Evolutionary conservation across 2,797 vertebrate genomes (phyloP).

Genomic region (Acanthopagrus latus): DNA sequence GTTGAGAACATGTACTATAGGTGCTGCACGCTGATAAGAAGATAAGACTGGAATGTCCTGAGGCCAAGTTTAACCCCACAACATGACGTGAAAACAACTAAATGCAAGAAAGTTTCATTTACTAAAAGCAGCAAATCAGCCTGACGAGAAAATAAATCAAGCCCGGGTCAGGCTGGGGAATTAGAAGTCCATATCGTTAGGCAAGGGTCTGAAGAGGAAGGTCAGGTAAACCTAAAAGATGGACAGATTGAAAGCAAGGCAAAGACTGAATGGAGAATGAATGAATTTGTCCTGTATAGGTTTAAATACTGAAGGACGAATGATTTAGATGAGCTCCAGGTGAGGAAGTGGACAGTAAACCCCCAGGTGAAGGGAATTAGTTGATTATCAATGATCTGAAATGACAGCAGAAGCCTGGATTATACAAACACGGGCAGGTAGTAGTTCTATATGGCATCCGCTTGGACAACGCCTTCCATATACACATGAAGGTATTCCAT

Average conservation of each 20-base stretch:
- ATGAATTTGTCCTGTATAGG: neutral
- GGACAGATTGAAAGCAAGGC: neutral
- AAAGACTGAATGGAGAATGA: too few relatives aligned
- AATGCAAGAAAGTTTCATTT: neutral
- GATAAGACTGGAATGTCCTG: neutral
- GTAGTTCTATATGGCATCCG: too few relatives aligned
- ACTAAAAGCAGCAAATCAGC: neutral
- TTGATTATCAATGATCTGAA: too few relatives aligned
- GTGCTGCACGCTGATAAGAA: constrained; percentile 51
- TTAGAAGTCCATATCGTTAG: neutral
- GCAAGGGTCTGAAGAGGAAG: neutral
- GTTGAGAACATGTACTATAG: constrained; percentile 15
- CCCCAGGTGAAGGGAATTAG: neutral
- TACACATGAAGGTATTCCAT: too few relatives aligned
- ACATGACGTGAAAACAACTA: neutral
- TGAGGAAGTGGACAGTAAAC: neutral
- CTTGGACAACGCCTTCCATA: too few relatives aligned
- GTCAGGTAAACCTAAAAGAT: neutral
- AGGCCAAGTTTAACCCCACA: neutral
- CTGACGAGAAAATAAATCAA: too few relatives aligned
- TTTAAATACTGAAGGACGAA: neutral
- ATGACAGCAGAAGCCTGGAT: too few relatives aligned
- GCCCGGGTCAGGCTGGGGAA: neutral
- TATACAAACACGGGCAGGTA: too few relatives aligned
- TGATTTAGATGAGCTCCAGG: neutral